Base-by-base conservation (phyloP, 2,113 vertebrate genomes). In the Ariopsis seemanni region DNA sequence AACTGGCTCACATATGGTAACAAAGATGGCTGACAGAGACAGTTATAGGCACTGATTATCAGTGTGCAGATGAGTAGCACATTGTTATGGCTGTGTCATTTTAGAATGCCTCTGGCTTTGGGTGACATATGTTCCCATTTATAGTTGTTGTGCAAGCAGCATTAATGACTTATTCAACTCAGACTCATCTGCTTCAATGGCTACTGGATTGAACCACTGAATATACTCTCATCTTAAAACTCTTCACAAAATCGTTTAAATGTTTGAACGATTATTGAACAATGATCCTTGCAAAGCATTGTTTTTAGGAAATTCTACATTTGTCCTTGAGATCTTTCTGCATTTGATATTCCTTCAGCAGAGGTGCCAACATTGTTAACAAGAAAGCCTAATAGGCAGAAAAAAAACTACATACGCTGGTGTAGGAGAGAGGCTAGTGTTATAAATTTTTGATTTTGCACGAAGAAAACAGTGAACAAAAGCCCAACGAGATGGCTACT, bases 1-100 rank as follows among this genome's bases (percentile, higher is more conserved):
- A 87, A 87, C 85, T 83, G 85, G 81, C 69, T 82, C 50, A 85
- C 87, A 65, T 85, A 86, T 85, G 85, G 83, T 71, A 63, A 87
- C 60, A 72, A 62, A 88, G 83, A 85, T 84, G 84, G 88, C 57
- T 72, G 55, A 87, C 62, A 79, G 84, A 88, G 74, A 79, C 85
- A n/a, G 53, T 85, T 87, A 72, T 71, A 77, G 72, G 87, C 65
- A 71, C 52, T 84, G 85, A 85, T 85, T 78, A 88, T 78, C 20
- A 79, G 77, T 10, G 84, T 79, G 87, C 57, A 60, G 69, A 88
- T 81, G 85, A 86, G 88, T 14, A 69, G 84, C 60, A 55, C 79
- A 25, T 82, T 62, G 72, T 57, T 86, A 75, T 30, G 58, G 84
- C 81, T 34, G 63, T 63, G 82, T 52, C 87, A 27, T 78, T 84